Evolutionary conservation across 2,888 invertebrate species (phyloP).

Genomic region (Drosophila atroscutellata): DNA sequence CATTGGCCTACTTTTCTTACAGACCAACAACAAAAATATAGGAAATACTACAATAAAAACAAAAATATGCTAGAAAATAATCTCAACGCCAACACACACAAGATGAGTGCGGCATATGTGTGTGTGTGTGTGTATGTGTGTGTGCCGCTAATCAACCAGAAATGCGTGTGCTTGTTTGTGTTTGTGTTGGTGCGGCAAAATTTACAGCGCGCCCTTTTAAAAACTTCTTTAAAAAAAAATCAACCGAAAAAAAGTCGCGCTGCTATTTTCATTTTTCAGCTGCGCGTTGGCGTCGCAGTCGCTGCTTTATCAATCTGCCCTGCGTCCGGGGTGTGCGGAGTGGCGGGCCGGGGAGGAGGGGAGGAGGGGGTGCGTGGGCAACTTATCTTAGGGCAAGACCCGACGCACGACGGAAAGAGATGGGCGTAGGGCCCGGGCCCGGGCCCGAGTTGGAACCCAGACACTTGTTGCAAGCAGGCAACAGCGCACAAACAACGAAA

Average conservation of each 20-base stretch:
- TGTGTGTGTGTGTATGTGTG: constrained; percentile 27
- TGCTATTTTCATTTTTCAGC: constrained; percentile 66
- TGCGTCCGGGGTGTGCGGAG: not conserved
- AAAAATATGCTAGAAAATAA: constrained; percentile 70
- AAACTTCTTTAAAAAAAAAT: constrained; percentile 54
- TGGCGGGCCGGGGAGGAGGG: not conserved
- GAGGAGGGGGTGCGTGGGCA: constrained; percentile 23
- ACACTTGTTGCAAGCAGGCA: constrained; percentile 74
- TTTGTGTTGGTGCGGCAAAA: constrained; percentile 59
- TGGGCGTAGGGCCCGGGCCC: constrained; percentile 47
- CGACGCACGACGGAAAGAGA: constrained; percentile 62
- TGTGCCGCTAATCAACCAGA: constrained; percentile 61
- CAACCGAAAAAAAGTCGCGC: constrained; percentile 28
- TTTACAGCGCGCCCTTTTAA: constrained; percentile 74
- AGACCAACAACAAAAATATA: constrained; percentile 60
- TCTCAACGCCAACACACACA: constrained; percentile 70
- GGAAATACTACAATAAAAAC: constrained; percentile 63
- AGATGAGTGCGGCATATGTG: not conserved
- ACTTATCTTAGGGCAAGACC: constrained; percentile 77
- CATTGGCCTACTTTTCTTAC: constrained; percentile 82
- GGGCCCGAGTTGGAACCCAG: constrained; percentile 44
- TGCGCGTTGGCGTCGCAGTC: constrained; percentile 51
- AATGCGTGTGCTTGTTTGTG: constrained; percentile 28
- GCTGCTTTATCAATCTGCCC: constrained; percentile 66
- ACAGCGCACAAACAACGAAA: constrained; percentile 47